Conservation (phyloP, 1,140 invertebrate genomes). For the Sitophilus oryzae region DNA sequence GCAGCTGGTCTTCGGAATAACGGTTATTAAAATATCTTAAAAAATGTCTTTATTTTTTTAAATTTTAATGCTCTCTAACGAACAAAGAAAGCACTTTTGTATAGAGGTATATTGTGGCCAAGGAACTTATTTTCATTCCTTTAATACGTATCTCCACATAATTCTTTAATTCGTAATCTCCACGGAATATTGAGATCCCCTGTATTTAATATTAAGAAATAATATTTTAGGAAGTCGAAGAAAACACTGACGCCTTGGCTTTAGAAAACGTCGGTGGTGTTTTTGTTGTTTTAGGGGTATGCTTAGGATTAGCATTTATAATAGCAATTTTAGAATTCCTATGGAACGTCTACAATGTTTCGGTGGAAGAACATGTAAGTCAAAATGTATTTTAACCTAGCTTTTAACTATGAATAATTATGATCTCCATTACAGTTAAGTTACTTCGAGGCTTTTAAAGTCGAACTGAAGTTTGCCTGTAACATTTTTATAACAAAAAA, state of each 20-base stretch:
- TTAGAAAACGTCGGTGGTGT: conserved; percentile 85
- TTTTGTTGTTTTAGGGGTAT: conserved; percentile 75
- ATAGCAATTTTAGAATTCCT: conserved; percentile 73
- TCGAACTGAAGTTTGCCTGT: conserved; percentile 58
- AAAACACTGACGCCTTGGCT: conserved; percentile 54
- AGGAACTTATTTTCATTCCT: too few species aligned
- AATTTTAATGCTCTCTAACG: too few species aligned
- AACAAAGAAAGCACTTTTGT: too few species aligned
- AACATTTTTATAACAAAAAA: conserved; percentile 60
- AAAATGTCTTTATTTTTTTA: too few species aligned
- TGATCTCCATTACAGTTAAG: conserved; percentile 50
- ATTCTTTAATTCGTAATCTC: neutral
- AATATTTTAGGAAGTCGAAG: conserved; percentile 16
- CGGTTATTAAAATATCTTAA: too few species aligned
- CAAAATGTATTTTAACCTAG: neutral
- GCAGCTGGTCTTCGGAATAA: too few species aligned
- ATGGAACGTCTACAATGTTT: conserved; percentile 72
- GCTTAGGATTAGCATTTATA: conserved; percentile 58
- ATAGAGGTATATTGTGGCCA: too few species aligned
- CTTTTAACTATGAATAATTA: neutral
- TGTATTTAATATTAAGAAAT: too few species aligned
- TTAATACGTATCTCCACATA: too few species aligned
- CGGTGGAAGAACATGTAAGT: conserved; percentile 67
- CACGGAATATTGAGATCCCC: too few species aligned
- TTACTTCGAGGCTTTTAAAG: conserved; percentile 54